Evolutionary conservation across 2,797 vertebrate genomes (phyloP).

Genomic region (Allobates femoralis): DNA sequence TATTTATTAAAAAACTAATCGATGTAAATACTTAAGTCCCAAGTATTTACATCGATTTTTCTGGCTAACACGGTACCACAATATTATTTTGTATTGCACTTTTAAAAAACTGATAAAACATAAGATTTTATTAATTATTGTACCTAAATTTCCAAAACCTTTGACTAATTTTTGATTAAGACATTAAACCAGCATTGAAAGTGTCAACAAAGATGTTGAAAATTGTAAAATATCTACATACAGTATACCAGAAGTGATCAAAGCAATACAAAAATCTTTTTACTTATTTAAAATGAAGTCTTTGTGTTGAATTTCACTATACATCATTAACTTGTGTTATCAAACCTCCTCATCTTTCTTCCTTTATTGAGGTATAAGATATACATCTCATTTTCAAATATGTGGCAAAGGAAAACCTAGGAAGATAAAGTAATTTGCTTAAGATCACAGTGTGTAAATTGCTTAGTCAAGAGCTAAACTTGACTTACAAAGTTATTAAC

Average conservation of each 20-base stretch:
- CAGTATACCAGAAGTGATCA: conserved; percentile 10
- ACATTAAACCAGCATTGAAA: neutral
- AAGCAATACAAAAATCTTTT: neutral
- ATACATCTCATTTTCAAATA: conserved; percentile 58
- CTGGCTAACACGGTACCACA: too few species aligned
- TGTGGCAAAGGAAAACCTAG: conserved; percentile 17
- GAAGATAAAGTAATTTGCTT: neutral
- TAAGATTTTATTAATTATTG: neutral
- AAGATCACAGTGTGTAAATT: conserved; percentile 39
- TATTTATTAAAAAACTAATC: too few species aligned
- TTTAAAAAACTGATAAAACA: too few species aligned
- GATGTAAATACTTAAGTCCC: too few species aligned
- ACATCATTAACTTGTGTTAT: conserved; percentile 30
- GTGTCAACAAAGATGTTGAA: neutral
- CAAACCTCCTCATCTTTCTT: conserved; percentile 35
- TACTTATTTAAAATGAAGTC: conserved; percentile 29
- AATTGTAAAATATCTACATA: neutral
- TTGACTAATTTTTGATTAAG: neutral
- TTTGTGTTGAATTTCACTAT: conserved; percentile 19
- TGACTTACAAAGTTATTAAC: conserved; percentile 20
- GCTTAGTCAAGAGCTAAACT: conserved; percentile 17
- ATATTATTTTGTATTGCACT: too few species aligned
- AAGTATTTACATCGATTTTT: too few species aligned
- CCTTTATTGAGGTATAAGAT: conserved; percentile 47
- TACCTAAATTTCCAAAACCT: neutral